Conservation (phyloP, 30 jellyfish, hydroid and myxozoan species). For the Aurelia sp. region DNA sequence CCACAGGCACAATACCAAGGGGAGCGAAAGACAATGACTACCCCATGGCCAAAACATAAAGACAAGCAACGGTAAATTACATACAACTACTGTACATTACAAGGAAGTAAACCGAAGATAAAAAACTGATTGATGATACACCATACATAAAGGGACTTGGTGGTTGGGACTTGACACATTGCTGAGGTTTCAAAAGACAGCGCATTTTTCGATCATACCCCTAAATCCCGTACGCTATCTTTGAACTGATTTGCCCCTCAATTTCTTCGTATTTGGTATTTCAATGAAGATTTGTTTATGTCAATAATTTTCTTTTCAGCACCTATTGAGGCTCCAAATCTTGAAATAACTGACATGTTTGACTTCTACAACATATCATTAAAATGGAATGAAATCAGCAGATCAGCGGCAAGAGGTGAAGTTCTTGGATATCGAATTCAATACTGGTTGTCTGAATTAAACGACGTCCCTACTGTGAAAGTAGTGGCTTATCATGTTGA, state of each 20-base stretch:
- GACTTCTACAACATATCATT: conserved; percentile 5
- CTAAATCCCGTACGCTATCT: too few relatives aligned
- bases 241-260: neutral
- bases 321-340: conserved; percentile 45
- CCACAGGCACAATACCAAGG: too few relatives aligned
- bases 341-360: conserved; percentile 26
- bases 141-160: too few relatives aligned
- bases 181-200: too few relatives aligned
- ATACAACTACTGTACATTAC: too few relatives aligned
- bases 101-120: too few relatives aligned
- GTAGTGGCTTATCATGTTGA: neutral
- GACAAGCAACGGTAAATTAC: too few relatives aligned
- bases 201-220: too few relatives aligned
- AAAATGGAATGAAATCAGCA: conserved; percentile 44
- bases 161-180: too few relatives aligned
- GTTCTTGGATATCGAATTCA: conserved; percentile 51
- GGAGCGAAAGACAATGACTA: too few relatives aligned
- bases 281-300: neutral
- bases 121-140: too few relatives aligned
- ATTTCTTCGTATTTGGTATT: neutral
- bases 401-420: conserved; percentile 38
- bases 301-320: neutral
- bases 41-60: too few relatives aligned
- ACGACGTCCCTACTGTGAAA: conserved; percentile 5
- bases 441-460: conserved; percentile 22